Percentiles rank a stretch among this genome's conserved stretches.
These are phyloP conservation scores for Eulemur rufifrons DNA, from an alignment of 2,113 vertebrate genomes.

Conservation along the genomic window DNA sequence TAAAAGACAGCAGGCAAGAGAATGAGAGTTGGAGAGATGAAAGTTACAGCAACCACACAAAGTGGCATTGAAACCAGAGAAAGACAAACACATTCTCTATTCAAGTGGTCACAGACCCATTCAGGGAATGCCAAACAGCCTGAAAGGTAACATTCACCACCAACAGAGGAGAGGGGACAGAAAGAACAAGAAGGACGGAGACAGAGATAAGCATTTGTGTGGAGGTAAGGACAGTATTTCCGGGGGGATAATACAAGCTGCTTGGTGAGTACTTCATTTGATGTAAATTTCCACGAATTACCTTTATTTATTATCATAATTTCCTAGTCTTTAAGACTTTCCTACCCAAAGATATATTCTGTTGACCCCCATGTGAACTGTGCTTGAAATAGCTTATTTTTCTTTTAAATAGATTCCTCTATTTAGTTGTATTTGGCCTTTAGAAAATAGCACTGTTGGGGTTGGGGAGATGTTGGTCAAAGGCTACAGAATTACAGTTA, in stretches of 20 bases:
- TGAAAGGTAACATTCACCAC: slow-evolving; percentile 71
- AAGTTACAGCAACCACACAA: slow-evolving; percentile 57
- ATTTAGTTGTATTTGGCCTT: not conserved
- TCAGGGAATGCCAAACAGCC: not conserved
- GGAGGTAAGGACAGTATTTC: not conserved
- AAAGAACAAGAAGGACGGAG: not conserved
- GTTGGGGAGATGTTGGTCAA: not conserved
- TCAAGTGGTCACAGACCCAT: slow-evolving; percentile 47
- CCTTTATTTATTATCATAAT: not conserved
- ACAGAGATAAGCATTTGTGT: not conserved
- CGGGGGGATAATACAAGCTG: not conserved
- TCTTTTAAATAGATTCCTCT: not conserved
- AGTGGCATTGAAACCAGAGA: slow-evolving; percentile 56
- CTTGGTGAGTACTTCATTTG: not conserved
- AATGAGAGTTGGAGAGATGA: slow-evolving; percentile 33
- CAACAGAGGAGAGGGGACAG: not conserved
- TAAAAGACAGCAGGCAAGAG: not conserved
- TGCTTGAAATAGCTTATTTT: not conserved
- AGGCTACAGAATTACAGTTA: not conserved
- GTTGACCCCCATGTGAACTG: not conserved
- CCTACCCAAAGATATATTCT: not conserved
- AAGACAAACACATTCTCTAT: slow-evolving; percentile 57
- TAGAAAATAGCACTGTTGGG: not conserved
- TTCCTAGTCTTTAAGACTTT: not conserved
- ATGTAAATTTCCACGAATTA: not conserved